phyloP scores from a whole-genome alignment of 1,140 invertebrate genomes.

The Sarcophaga bullata region DNA sequence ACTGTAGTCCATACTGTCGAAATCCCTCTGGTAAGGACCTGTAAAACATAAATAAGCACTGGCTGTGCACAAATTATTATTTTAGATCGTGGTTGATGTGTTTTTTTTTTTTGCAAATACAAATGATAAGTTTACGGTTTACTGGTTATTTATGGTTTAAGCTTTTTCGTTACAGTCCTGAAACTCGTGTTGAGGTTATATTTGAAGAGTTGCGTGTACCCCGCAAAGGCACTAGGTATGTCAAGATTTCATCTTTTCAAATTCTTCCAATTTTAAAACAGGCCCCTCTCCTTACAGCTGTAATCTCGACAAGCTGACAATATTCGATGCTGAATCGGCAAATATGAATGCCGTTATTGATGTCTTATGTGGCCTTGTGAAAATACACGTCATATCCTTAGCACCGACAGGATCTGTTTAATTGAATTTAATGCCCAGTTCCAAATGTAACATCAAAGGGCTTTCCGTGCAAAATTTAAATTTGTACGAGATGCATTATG shows the following conservation, averaged over 20 bases:
- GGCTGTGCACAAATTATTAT: no score
- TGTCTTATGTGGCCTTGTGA: conserved; percentile 81
- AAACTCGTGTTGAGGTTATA: conserved; percentile 59
- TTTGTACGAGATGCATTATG: conserved; percentile 67
- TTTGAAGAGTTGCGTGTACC: conserved; percentile 62
- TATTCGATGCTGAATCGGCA: conserved; percentile 76
- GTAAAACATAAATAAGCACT: no score
- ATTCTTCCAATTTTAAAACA: no score
- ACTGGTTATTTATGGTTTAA: no score
- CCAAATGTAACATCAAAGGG: conserved; percentile 83
- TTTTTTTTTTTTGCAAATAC: neutral
- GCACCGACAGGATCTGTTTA: conserved; percentile 79
- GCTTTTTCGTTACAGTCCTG: conserved; percentile 47
- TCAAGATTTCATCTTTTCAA: neutral
- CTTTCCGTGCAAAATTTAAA: conserved; percentile 84
- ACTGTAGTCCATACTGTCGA: no score
- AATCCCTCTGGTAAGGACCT: no score
- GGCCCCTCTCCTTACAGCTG: conserved; percentile 51
- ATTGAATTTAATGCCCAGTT: conserved; percentile 86
- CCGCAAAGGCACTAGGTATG: conserved; percentile 44
- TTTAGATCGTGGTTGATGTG: no score
- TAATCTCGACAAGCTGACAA: conserved; percentile 73
- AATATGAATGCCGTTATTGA: conserved; percentile 77
- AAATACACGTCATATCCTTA: conserved; percentile 80
- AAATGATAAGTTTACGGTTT: no score